Base-by-base conservation (phyloP, 2,797 vertebrate genomes). In the Danio jaintianensis region DNA sequence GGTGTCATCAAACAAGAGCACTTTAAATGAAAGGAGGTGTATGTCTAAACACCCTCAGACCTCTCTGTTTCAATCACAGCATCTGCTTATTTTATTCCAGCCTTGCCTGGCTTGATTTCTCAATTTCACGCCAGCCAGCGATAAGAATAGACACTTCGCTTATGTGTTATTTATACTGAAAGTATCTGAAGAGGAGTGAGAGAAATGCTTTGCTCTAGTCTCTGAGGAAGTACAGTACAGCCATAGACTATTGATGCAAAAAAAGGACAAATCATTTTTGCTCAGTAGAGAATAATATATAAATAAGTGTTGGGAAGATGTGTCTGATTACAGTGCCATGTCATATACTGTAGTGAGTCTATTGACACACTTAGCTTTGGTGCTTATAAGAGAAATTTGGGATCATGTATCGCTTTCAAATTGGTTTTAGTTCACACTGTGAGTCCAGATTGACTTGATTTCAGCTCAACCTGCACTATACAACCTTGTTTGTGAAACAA, bases 81-180 rank as follows among this genome's bases (percentile, higher is more conserved):
- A n/a, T 38, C 67, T 75, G 29, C 43, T 47, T 80, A 63, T 84
- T 82, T 80, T 71, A 82, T 71, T 71, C 62, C 63, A 61, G 70
- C 80, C 72, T 75, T 79, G 78, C 70, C 73, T 82, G 68, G 50
- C 62, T 85, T 79, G 58, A 81, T 85, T 36, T 79, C 68, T 81
- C 78, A 84, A 83, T 84, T 81, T 87, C 74, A 84, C 75, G 59
- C 64, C 43, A 55, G 74, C 15, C 43, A 63, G 67, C 9, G 56
- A 83, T 83, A 79, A 85, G 79, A 85, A 82, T 79, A 83, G 81
- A 81, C 67, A 63, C 64, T 73, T 81, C 0, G 18, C 64, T 55
- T 75, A 63, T 63, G 69, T 83, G 71, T 83, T 83, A 84, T 83
- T 84, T 81, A 81, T 73, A 83, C 48, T 47, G 53, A 81, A 78